A percentile compares a stretch with the other conserved stretches of the same genome.
These are phyloP conservation scores for Echiichthys vipera DNA, from an alignment of 2,797 vertebrate species.

Conservation along the genomic window DNA sequence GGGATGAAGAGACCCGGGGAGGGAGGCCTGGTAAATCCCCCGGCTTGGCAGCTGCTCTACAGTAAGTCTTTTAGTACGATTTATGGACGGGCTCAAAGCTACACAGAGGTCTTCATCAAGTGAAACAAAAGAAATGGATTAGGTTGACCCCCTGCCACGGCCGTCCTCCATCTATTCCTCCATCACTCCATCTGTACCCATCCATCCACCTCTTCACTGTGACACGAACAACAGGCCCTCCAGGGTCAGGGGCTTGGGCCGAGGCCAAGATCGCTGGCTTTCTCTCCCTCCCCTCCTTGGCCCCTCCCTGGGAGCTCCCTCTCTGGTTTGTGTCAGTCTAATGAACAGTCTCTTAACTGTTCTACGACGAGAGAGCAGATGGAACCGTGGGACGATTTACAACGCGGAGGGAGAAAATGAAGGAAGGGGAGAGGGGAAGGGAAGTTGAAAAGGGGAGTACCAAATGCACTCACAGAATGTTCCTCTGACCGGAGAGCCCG, in stretches of 20 bases:
- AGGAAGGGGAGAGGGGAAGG: conserved; percentile 27
- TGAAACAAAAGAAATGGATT: conserved; percentile 44
- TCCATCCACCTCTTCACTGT: conserved; percentile 16
- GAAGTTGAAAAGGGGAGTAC: conserved; percentile 21
- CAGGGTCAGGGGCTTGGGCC: conserved; percentile 36
- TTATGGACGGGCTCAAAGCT: conserved; percentile 28
- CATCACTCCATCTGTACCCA: conserved; percentile 21
- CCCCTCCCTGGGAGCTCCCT: conserved; percentile 31
- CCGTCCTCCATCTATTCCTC: conserved; percentile 6
- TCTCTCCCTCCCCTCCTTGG: background rate
- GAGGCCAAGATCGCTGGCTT: conserved; percentile 42
- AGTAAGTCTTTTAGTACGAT: conserved; percentile 25
- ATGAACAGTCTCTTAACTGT: conserved; percentile 55
- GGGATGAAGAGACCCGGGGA: background rate
- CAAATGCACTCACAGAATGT: conserved; percentile 43
- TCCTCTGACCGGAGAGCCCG: conserved; percentile 28
- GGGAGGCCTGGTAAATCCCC: conserved; percentile 11
- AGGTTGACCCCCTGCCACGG: conserved; percentile 6
- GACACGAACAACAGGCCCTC: conserved; percentile 42
- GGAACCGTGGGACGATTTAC: conserved; percentile 60
- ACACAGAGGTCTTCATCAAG: conserved; percentile 19
- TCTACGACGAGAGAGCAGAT: conserved; percentile 59
- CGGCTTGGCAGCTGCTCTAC: conserved; percentile 31
- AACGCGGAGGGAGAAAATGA: conserved; percentile 26
- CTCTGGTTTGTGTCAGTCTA: conserved; percentile 76